Percentiles rank a stretch among this genome's conserved stretches.
These are phyloP conservation scores for Brassicogethes aeneus DNA, from an alignment of 2,888 invertebrate genomes.

Conservation along the genomic window DNA sequence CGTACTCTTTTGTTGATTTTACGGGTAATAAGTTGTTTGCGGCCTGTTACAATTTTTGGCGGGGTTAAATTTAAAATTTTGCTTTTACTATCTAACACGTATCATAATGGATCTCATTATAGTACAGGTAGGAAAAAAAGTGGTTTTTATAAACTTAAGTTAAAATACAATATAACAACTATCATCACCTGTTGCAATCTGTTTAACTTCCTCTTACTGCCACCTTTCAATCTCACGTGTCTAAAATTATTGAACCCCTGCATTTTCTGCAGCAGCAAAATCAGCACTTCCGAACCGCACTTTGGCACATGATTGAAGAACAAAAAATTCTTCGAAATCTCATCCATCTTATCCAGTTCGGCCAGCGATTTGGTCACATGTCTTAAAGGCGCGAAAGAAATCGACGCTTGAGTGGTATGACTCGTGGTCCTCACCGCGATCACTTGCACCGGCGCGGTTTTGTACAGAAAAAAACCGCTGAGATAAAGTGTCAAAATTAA, in stretches of 20 bases:
- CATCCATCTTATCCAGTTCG: slow-evolving; percentile 42
- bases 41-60: too few relatives aligned
- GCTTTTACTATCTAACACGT: too few relatives aligned
- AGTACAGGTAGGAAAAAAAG: too few relatives aligned
- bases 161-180: too few relatives aligned
- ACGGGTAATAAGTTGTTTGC: too few relatives aligned
- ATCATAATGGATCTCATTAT: too few relatives aligned
- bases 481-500: slow-evolving; percentile 14
- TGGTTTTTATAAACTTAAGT: too few relatives aligned
- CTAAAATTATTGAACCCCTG: slow-evolving; percentile 51
- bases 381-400: slow-evolving; percentile 20
- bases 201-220: slow-evolving; percentile 28
- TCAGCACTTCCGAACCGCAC: slow-evolving; percentile 50
- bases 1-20: too few relatives aligned
- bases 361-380: slow-evolving; percentile 46
- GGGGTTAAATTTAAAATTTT: too few relatives aligned
- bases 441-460: background rate
- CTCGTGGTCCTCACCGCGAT: slow-evolving; percentile 11
- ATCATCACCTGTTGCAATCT: slow-evolving; percentile 39
- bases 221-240: slow-evolving; percentile 44
- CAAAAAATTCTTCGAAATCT: slow-evolving; percentile 44
- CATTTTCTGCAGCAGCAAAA: slow-evolving; percentile 49
- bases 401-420: slow-evolving; percentile 9
- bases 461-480: slow-evolving; percentile 8
- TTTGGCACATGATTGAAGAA: slow-evolving; percentile 54